Evolutionary conservation across 2,888 invertebrate genomes (phyloP).

Genomic region (Agrochola macilenta): DNA sequence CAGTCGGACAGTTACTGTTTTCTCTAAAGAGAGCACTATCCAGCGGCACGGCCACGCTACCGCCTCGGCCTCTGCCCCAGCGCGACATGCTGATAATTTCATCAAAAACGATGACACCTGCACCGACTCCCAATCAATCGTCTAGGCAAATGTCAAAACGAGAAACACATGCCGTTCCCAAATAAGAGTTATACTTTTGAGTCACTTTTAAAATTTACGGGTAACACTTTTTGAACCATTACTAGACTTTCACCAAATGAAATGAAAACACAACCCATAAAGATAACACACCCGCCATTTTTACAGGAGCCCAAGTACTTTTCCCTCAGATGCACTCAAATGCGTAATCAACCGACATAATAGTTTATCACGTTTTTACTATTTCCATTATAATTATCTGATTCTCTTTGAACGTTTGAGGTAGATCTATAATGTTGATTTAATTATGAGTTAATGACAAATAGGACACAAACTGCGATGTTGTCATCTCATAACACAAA

Average conservation of each 20-base stretch:
- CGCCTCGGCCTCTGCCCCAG: constrained; percentile 91
- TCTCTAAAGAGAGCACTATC: constrained; percentile 92
- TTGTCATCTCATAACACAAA: constrained; percentile 90
- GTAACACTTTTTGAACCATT: constrained; percentile 74
- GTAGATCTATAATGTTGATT: constrained; percentile 81
- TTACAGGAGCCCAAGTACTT: constrained; percentile 87
- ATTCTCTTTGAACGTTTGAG: constrained; percentile 85
- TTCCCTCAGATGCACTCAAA: constrained; percentile 81
- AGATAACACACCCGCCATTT: constrained; percentile 91
- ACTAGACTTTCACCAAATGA: constrained; percentile 79
- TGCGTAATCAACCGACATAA: constrained; percentile 69
- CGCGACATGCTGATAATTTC: constrained; percentile 91
- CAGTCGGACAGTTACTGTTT: constrained; percentile 96
- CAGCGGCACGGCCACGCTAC: constrained; percentile 92
- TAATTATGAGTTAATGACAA: constrained; percentile 82
- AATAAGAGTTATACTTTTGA: constrained; percentile 66
- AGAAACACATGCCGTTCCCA: constrained; percentile 78
- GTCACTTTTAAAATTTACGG: constrained; percentile 66
- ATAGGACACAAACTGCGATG: constrained; percentile 89
- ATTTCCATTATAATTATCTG: constrained; percentile 76
- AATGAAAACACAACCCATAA: constrained; percentile 88
- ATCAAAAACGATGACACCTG: constrained; percentile 88
- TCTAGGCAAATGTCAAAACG: constrained; percentile 81
- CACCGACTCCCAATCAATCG: constrained; percentile 81
- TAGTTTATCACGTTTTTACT: constrained; percentile 72